phyloP scores from a whole-genome alignment of 2,113 vertebrate genomes.

The Rallus limicola region DNA sequence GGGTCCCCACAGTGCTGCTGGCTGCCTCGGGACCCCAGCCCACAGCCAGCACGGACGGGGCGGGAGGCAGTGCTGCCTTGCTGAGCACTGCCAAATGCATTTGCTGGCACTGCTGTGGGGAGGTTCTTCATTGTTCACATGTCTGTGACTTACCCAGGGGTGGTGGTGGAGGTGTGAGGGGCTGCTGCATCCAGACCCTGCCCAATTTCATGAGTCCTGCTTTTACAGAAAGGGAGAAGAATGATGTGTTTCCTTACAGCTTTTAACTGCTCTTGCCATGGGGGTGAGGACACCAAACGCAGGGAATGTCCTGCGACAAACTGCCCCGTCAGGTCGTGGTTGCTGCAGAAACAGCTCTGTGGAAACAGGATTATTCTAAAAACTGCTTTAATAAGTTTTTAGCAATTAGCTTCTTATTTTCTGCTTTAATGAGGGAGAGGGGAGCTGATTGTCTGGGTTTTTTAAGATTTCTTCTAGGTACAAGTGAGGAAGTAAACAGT shows the following conservation, averaged over 20 bases:
- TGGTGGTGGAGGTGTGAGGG: not conserved
- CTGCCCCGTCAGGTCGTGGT: not conserved
- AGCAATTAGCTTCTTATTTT: not conserved
- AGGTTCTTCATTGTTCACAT: not conserved
- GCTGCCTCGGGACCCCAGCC: not conserved
- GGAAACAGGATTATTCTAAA: not conserved
- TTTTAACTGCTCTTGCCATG: not conserved
- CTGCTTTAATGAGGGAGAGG: not conserved
- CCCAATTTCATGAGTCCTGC: not conserved
- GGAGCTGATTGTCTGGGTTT: not conserved
- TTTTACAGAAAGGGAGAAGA: not conserved
- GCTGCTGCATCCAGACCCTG: not conserved
- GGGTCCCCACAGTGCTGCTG: accelerated
- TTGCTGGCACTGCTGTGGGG: not conserved
- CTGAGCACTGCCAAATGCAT: accelerated
- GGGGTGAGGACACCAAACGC: accelerated
- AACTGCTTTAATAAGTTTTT: not conserved
- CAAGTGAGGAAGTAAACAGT: constrained; percentile 23
- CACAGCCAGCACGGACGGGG: accelerated
- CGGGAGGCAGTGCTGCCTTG: not conserved
- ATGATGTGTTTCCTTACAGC: accelerated
- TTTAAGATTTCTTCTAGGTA: not conserved
- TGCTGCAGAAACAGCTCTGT: not conserved
- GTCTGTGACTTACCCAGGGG: not conserved
- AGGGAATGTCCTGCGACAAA: not conserved